Percentiles rank a stretch among this genome's conserved stretches.
These are phyloP conservation scores for Zosterops japonicus DNA, from an alignment of 2,113 vertebrate genomes.

Conservation along the genomic window DNA sequence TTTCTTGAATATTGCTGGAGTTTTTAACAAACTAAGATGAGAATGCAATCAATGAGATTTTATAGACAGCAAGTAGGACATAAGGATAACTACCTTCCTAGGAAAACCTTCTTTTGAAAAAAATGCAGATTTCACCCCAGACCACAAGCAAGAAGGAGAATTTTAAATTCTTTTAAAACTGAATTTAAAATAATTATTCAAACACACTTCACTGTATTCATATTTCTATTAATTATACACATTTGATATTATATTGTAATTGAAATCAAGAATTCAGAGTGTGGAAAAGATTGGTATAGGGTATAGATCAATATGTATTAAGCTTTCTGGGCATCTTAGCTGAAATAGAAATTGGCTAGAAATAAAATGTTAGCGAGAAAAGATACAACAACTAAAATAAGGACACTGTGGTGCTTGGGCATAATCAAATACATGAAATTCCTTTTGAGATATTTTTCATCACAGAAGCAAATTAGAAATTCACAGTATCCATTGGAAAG, in stretches of 20 bases:
- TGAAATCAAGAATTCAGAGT: background rate
- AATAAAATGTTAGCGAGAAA: background rate
- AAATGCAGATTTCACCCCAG: background rate
- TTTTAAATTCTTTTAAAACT: background rate
- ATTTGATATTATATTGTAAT: background rate
- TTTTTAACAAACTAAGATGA: background rate
- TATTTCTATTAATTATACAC: background rate
- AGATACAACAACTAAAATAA: background rate
- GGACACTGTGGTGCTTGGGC: background rate
- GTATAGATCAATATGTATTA: background rate
- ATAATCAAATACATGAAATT: background rate
- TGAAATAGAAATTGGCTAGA: background rate
- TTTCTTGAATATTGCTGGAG: background rate
- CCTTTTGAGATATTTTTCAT: background rate
- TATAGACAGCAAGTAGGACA: background rate
- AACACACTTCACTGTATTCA: background rate
- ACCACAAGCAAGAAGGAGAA: background rate
- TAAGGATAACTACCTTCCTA: background rate
- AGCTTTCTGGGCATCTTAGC: background rate
- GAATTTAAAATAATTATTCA: background rate
- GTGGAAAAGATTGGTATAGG: background rate
- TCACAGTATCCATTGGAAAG: background rate
- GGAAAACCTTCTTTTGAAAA: background rate
- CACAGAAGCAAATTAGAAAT: background rate
- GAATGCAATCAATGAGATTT: background rate